Evolutionary conservation across 2,113 vertebrate species (phyloP), one percentile per base, ranked within the genome.

Genomic region (Myrmecobius fasciatus): DNA sequence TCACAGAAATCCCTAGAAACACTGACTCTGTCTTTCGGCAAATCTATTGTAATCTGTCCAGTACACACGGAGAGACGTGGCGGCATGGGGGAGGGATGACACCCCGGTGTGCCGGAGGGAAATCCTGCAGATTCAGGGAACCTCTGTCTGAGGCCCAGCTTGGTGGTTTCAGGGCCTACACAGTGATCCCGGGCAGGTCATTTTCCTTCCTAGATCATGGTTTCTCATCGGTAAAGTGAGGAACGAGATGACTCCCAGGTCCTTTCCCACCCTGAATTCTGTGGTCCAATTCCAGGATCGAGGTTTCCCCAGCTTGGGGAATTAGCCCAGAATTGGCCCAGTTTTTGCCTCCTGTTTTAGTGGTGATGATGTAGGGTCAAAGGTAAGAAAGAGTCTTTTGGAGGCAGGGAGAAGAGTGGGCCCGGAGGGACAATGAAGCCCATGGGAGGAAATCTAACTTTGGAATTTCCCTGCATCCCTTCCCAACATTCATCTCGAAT

Each of bases 1-100:
- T 91, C 95, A 49, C 51, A 94, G 92, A 93, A 95, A 95, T 46
- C 43, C 52, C 88, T 93, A 52, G 90, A 92, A 53, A 89, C 89
- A 24, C n/a, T 92, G 46, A 46, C 52, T 3, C 22, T 75, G 48
- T 12, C 75, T 54, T 54, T 48, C 46, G 49, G 3, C 60, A 90
- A 31, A 20, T 52, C 7, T 8, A 36, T 51, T n/a, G 25, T 43
- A 47, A 92, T 92, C 54, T 22, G 10, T 90, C n/a, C 60, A 22
- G 36, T 3, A 20, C 67, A 43, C 60, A 67, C 67, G 20, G 20
- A 75, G 67, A 83, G 1, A 83, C 43, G 36, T 43, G 17, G 67
- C 1, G 67, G 20, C 36, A 22, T 17, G 31, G 31, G 31, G 31
- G 60, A 4, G 31, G 60, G 28, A 14, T 36, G 60, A 22, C 75